A percentile compares a stretch with the other conserved stretches of the same genome.
These are phyloP conservation scores for Calliphora vicina DNA, from an alignment of 1,140 invertebrate species.

Conservation along the genomic window DNA sequence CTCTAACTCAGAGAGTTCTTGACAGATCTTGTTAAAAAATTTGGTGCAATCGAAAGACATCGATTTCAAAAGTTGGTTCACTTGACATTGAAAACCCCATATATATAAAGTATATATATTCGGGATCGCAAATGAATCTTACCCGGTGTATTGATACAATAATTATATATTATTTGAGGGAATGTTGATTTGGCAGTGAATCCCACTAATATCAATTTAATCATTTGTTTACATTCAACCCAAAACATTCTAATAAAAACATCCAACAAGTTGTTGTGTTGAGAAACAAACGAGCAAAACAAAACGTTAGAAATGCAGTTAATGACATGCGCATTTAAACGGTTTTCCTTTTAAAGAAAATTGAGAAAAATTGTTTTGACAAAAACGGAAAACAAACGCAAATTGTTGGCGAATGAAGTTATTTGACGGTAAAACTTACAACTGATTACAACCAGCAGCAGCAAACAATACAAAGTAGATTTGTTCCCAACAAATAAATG, in stretches of 20 bases:
- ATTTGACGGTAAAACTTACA: constrained; percentile 3
- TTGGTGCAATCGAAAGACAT: no score
- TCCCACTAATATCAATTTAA: no score
- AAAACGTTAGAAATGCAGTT: not conserved
- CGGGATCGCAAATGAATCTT: no score
- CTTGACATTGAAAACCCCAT: no score
- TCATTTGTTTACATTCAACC: no score
- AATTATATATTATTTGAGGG: no score
- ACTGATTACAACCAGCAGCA: not conserved
- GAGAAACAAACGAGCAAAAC: not conserved
- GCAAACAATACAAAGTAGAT: not conserved
- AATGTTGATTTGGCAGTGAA: no score
- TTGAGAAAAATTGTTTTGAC: not conserved
- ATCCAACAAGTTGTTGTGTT: not conserved
- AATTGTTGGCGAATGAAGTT: not conserved
- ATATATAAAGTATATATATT: no score
- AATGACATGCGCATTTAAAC: not conserved
- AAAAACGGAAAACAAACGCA: not conserved
- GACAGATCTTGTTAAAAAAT: no score
- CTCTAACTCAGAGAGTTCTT: no score
- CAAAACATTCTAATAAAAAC: not conserved
- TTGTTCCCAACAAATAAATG: not conserved
- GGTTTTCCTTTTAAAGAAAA: constrained; percentile 5
- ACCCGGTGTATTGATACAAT: no score
- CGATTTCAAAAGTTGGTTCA: no score